Evolutionary conservation across 2,888 invertebrate genomes (phyloP).

Genomic region (Euplagia quadripunctaria): DNA sequence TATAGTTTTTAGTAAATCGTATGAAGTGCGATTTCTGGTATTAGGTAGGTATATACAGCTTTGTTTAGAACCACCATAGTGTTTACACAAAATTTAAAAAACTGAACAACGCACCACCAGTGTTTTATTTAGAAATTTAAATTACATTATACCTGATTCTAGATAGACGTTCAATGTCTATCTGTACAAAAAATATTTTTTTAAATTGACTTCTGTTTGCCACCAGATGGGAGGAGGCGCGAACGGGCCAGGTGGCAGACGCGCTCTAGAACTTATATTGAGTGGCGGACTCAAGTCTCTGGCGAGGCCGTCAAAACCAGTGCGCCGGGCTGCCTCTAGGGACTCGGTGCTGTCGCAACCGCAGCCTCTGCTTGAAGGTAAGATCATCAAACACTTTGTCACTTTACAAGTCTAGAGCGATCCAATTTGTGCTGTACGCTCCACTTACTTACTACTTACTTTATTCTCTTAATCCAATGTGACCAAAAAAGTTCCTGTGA

Average conservation of each 20-base stretch:
- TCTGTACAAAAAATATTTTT: not conserved
- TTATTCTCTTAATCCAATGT: too few relatives aligned
- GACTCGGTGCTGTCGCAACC: conserved; percentile 84
- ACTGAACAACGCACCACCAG: too few relatives aligned
- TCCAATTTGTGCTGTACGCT: too few relatives aligned
- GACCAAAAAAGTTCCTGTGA: too few relatives aligned
- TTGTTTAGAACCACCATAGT: too few relatives aligned
- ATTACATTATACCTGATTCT: not conserved
- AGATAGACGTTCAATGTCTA: not conserved
- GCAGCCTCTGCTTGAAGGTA: conserved; percentile 82
- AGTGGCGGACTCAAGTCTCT: conserved; percentile 82
- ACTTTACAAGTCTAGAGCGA: not conserved
- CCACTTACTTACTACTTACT: too few relatives aligned
- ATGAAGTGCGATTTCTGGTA: too few relatives aligned
- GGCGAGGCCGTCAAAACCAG: conserved; percentile 77
- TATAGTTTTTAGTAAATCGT: too few relatives aligned
- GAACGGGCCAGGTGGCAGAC: conserved; percentile 78
- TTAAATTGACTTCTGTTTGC: conserved; percentile 42
- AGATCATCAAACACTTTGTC: conserved; percentile 17
- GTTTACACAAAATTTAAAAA: too few relatives aligned
- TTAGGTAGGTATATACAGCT: too few relatives aligned
- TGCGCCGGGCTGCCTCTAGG: conserved; percentile 80
- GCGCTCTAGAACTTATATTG: conserved; percentile 78
- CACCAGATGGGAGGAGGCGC: conserved; percentile 80
- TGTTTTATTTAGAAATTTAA: too few relatives aligned